Evolutionary conservation across 1,140 invertebrate genomes (phyloP).

Genomic region (Lerema accius): DNA sequence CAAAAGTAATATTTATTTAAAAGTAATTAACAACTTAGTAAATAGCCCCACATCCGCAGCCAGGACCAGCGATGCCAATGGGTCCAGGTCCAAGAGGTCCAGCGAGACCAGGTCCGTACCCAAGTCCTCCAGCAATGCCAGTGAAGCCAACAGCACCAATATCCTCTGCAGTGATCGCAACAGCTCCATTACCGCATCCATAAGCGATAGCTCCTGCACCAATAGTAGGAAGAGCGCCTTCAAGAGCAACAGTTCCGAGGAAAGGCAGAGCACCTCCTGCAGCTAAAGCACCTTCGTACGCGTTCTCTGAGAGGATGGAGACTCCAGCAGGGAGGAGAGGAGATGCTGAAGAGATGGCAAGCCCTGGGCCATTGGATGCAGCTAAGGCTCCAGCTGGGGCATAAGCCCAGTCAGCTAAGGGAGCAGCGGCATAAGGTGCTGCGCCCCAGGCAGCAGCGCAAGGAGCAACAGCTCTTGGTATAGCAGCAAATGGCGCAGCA

Average conservation of each 20-base stretch:
- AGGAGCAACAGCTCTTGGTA: too few relatives aligned
- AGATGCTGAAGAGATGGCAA: slow-evolving; percentile 44
- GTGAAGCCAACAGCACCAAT: slow-evolving; percentile 15
- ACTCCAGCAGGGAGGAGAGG: slow-evolving; percentile 49
- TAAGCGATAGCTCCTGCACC: slow-evolving; percentile 48
- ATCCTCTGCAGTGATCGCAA: slow-evolving; percentile 46
- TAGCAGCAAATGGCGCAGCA: too few relatives aligned
- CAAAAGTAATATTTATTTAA: too few relatives aligned
- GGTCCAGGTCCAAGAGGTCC: slow-evolving; percentile 1
- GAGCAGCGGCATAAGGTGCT: neutral
- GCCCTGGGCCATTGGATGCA: too few relatives aligned
- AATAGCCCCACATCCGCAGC: neutral
- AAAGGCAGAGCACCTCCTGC: slow-evolving; percentile 49
- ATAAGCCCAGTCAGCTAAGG: slow-evolving; percentile 2
- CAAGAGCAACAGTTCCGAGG: slow-evolving; percentile 47
- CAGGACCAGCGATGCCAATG: neutral
- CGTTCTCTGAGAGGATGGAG: too few relatives aligned
- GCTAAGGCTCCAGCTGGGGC: neutral
- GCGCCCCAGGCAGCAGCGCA: too few relatives aligned
- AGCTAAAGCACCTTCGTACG: slow-evolving; percentile 44
- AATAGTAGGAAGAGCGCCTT: slow-evolving; percentile 44
- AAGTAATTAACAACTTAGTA: too few relatives aligned
- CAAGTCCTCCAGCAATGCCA: slow-evolving; percentile 13
- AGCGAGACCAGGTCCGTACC: slow-evolving; percentile 18
- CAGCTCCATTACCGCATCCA: slow-evolving; percentile 46